Evolutionary conservation across 1,140 invertebrate species (phyloP).

Genomic region (Gryllus bimaculatus): DNA sequence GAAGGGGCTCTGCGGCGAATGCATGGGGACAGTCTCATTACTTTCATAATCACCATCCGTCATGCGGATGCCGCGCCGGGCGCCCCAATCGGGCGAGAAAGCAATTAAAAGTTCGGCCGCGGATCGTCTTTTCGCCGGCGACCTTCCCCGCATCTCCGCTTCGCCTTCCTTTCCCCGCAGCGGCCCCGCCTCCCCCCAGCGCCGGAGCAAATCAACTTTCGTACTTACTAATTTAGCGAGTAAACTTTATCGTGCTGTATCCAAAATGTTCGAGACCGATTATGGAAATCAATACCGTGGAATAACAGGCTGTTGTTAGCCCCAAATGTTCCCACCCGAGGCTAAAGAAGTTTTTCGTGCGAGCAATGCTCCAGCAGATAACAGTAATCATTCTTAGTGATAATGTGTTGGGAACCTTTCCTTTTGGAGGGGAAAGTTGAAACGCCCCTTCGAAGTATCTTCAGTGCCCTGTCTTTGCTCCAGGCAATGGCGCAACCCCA

Average conservation of each 20-base stretch:
- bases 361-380: neutral
- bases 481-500: neutral
- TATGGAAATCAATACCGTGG: slow-evolving; percentile 1
- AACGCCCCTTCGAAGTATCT: neutral
- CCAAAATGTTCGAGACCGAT: neutral
- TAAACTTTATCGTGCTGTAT: neutral
- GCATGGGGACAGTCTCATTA: slow-evolving; percentile 3
- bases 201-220: neutral
- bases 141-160: neutral
- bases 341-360: neutral
- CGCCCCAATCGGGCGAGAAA: neutral
- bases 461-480: neutral
- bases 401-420: neutral
- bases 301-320: neutral
- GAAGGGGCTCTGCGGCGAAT: neutral
- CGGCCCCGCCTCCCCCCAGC: neutral
- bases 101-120: neutral
- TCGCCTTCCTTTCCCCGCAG: neutral
- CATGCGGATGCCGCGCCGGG: neutral
- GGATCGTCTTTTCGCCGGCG: neutral
- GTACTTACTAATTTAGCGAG: neutral
- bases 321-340: neutral
- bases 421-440: neutral
- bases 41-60: slow-evolving; percentile 1
- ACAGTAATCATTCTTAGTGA: neutral